Percentiles rank a stretch among this genome's conserved stretches.
Evolutionary conservation across 2,797 vertebrate species (phyloP).

Genomic region (Pempheris klunzingeri): DNA sequence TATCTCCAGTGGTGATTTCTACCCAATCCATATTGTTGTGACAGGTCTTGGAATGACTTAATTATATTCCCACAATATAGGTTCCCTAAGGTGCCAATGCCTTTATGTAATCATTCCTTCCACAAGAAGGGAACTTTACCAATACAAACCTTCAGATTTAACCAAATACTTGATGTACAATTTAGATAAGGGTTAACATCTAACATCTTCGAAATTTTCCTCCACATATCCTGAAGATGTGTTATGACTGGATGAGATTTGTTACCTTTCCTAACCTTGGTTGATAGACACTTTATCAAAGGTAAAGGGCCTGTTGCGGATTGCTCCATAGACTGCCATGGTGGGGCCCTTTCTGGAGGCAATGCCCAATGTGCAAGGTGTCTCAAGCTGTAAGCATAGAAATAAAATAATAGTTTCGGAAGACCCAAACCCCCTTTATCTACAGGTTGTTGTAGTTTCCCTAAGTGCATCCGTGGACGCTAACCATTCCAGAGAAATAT

Average conservation of each 20-base stretch:
- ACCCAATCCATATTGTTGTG: no score
- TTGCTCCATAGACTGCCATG: not conserved
- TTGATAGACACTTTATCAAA: not conserved
- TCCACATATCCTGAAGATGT: not conserved
- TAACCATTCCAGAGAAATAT: no score
- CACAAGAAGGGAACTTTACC: not conserved
- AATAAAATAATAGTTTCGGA: not conserved
- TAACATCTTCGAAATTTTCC: not conserved
- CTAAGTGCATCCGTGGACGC: no score
- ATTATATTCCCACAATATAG: no score
- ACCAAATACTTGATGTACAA: no score
- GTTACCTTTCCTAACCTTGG: not conserved
- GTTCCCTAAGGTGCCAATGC: no score
- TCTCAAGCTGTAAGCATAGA: not conserved
- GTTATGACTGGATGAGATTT: not conserved
- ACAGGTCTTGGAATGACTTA: no score
- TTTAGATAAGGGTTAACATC: not conserved
- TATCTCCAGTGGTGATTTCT: no score
- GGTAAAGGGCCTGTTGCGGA: not conserved
- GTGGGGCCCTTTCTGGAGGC: not conserved
- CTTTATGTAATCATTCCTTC: no score
- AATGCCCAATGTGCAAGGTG: not conserved
- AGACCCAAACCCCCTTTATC: not conserved
- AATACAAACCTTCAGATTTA: not conserved
- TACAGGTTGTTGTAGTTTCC: not conserved